phyloP scores from a whole-genome alignment of 2,888 invertebrate genomes.

The Heteromyza rotundicornis region DNA sequence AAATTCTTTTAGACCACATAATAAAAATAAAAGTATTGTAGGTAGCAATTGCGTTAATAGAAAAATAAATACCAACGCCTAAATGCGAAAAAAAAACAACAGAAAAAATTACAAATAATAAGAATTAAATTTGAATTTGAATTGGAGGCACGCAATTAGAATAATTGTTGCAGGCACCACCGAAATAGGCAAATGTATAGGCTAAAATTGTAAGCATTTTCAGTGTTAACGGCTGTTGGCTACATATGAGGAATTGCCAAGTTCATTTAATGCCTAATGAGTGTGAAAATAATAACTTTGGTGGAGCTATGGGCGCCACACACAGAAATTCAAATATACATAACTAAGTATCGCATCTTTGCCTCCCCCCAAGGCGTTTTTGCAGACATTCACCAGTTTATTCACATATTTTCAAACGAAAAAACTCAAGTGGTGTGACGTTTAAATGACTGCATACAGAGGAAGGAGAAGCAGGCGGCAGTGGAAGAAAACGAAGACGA shows the following conservation, averaged over 20 bases:
- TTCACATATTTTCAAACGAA: slow-evolving; percentile 4
- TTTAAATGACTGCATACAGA: not conserved
- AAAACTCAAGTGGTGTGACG: no score
- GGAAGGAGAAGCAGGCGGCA: not conserved
- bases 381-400: not conserved
- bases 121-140: not conserved
- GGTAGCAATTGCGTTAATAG: not conserved
- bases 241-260: slow-evolving; percentile 35
- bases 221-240: not conserved
- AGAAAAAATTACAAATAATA: not conserved
- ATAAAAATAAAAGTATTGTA: not conserved
- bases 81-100: not conserved
- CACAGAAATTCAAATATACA: no score
- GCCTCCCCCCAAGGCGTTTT: not conserved
- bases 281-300: slow-evolving; percentile 37
- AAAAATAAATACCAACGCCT: not conserved
- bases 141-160: slow-evolving; percentile 7
- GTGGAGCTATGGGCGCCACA: not conserved
- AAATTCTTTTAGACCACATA: slow-evolving; percentile 45
- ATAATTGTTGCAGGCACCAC: no score
- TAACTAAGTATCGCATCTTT: not conserved
- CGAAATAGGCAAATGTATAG: no score
- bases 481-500: not conserved
- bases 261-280: slow-evolving; percentile 43
- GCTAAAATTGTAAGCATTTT: not conserved